Base-by-base conservation (phyloP, 2,888 invertebrate genomes). In the Limulus polyphemus region DNA sequence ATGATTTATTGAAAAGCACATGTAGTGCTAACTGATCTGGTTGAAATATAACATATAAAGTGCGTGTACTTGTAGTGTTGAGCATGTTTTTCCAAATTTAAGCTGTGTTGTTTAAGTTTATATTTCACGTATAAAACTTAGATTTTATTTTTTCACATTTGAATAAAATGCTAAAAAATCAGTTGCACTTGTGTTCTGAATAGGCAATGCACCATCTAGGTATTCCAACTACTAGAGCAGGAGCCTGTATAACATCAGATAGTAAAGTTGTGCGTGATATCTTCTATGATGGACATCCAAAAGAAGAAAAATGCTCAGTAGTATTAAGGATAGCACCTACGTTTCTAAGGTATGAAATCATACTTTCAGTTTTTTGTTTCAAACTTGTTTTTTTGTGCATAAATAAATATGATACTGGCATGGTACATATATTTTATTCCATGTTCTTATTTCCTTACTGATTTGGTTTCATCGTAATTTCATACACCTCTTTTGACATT, bases 171-270 rank as follows among this genome's bases (percentile, higher is more conserved):
- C 13, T 10, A 14, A 50, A 54, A 32, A 56, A 55, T 56, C 60
- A 13, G 51, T 48, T 49, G 57, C 57, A 51, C 50, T 14, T 56
- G 51, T 51, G 50, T 59, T 56, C 32, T 60, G 59, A 62, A 54
- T 64, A 79, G 79, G 79, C 74, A 1, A 76, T 78, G 70, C 71
- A 75, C 65, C 69, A 75, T 68, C 70, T 78, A 10, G 76, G 76
- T 3, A 76, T 81, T 51, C 77, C 79, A 13, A 79, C 80, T 12
- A 79, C 80, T 4, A 69, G 81, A 67, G 79, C 79, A 46, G 79
- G 76, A n/a, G 73, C 78, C 9, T 77, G 83, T 75, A 80, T 80
- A 73, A 83, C 82, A 4, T 82, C 83, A 58, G 82, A 83, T 56
- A 80, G 82, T 63, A 73, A 74, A 47, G 81, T 84, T 11, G 71